Percentiles rank a stretch among this genome's conserved stretches.
These are phyloP conservation scores for Pediacus dermestoides DNA, from an alignment of 2,888 invertebrate genomes.

Conservation along the genomic window DNA sequence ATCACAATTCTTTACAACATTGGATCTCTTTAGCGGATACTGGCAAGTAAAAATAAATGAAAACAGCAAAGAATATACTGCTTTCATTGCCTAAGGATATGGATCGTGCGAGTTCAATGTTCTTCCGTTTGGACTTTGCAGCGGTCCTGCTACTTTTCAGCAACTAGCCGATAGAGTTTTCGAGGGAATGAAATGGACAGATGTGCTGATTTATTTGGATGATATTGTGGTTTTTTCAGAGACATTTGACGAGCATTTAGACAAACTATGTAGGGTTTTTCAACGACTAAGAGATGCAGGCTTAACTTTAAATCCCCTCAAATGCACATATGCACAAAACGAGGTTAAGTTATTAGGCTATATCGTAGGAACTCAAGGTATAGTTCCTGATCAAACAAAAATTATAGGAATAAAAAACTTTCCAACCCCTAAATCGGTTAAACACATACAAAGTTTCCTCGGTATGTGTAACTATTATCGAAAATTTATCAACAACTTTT, in stretches of 20 bases:
- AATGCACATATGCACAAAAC: conserved; percentile 16
- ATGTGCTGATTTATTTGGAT: conserved; percentile 15
- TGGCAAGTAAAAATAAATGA: conserved; percentile 17
- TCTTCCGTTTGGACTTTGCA: conserved; percentile 28
- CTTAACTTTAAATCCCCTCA: conserved; percentile 16
- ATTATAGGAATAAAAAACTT: conserved; percentile 16
- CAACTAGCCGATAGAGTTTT: conserved; percentile 15
- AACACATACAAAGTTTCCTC: conserved; percentile 15
- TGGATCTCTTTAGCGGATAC: conserved; percentile 28
- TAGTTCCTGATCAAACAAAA: conserved; percentile 15
- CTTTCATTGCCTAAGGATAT: conserved; percentile 23
- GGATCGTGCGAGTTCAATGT: conserved; percentile 27
- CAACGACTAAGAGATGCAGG: conserved; percentile 13
- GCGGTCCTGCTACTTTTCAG: conserved; percentile 28
- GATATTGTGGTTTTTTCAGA: conserved; percentile 14
- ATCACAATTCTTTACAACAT: conserved; percentile 22
- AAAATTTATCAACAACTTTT: conserved; percentile 16
- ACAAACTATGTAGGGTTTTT: conserved; percentile 13
- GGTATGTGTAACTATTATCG: conserved; percentile 17
- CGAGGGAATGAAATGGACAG: conserved; percentile 20
- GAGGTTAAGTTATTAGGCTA: conserved; percentile 16
- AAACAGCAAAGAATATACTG: conserved; percentile 22
- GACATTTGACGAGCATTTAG: conserved; percentile 11
- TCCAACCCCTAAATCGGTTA: conserved; percentile 14
- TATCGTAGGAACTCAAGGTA: conserved; percentile 10